Percentiles rank a stretch among this genome's conserved stretches.
Conservation (phyloP, 37 sponge, comb jelly and placozoan genomes). For the Hormiphora californensis region DNA sequence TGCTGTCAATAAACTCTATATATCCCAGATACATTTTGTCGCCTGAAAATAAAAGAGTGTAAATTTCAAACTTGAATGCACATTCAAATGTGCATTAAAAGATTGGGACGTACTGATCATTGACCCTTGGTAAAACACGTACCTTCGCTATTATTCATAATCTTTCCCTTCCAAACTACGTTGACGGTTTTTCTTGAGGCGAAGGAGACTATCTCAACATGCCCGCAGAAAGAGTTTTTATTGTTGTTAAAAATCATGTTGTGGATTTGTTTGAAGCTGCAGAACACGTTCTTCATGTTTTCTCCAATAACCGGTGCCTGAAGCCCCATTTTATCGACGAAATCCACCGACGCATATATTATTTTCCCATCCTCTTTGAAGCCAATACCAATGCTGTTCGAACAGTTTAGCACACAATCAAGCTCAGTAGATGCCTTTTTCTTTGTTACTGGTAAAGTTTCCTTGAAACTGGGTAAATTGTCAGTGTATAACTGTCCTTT, state of each 20-base stretch:
- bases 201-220: too few relatives aligned
- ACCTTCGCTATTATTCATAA: not conserved
- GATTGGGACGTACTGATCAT: too few relatives aligned
- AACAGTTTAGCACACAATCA: not conserved
- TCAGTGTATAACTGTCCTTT: not conserved
- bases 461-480: not conserved
- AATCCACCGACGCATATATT: constrained; percentile 1
- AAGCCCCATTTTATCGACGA: not conserved
- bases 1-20: constrained; percentile 10
- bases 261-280: not conserved
- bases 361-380: constrained; percentile 25
- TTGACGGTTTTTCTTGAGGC: constrained; percentile 18
- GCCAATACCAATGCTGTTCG: constrained; percentile 6
- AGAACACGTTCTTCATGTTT: not conserved
- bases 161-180: constrained; percentile 19
- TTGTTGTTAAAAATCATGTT: not conserved
- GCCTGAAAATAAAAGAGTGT: too few relatives aligned
- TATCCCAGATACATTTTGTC: constrained; percentile 39
- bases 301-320: constrained; percentile 31
- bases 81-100: too few relatives aligned
- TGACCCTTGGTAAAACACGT: too few relatives aligned
- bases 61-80: too few relatives aligned
- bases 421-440: too few relatives aligned
- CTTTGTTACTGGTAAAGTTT: too few relatives aligned
- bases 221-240: too few relatives aligned